A percentile compares a stretch with the other conserved stretches of the same genome.
Conservation (phyloP, 2,113 vertebrate species). For the Percina caprodes region DNA sequence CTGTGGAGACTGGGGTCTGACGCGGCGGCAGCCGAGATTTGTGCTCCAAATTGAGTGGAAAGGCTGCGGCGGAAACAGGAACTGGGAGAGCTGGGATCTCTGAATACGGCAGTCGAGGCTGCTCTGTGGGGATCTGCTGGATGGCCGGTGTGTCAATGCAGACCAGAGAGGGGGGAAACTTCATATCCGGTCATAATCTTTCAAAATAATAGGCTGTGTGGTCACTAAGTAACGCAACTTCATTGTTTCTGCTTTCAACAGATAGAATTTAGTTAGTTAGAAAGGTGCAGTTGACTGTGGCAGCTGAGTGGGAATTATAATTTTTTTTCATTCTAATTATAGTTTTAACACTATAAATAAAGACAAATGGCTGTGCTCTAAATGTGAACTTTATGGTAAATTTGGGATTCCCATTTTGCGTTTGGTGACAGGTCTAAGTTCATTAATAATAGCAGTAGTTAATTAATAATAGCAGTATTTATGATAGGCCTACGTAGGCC, state of each 20-base stretch:
- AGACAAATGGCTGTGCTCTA: background rate
- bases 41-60: conserved; percentile 57
- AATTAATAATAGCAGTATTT: no score
- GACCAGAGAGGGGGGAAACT: background rate
- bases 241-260: background rate
- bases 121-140: conserved; percentile 66
- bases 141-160: conserved; percentile 72
- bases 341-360: background rate
- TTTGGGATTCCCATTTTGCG: background rate
- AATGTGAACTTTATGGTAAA: no score
- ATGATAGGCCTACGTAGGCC: no score
- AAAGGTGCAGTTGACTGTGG: background rate
- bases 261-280: background rate
- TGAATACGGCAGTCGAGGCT: conserved; percentile 61
- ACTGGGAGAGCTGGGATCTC: conserved; percentile 63
- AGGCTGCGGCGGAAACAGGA: conserved; percentile 78
- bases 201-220: conserved; percentile 49
- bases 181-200: conserved; percentile 43
- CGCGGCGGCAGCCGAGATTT: conserved; percentile 38
- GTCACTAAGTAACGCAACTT: accelerated
- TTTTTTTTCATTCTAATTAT: background rate
- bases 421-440: background rate
- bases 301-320: background rate
- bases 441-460: background rate
- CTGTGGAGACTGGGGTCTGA: conserved; percentile 52